A percentile compares a stretch with the other conserved stretches of the same genome.
These are phyloP conservation scores for Nezara viridula DNA, from an alignment of 2,888 invertebrate species.

Conservation along the genomic window DNA sequence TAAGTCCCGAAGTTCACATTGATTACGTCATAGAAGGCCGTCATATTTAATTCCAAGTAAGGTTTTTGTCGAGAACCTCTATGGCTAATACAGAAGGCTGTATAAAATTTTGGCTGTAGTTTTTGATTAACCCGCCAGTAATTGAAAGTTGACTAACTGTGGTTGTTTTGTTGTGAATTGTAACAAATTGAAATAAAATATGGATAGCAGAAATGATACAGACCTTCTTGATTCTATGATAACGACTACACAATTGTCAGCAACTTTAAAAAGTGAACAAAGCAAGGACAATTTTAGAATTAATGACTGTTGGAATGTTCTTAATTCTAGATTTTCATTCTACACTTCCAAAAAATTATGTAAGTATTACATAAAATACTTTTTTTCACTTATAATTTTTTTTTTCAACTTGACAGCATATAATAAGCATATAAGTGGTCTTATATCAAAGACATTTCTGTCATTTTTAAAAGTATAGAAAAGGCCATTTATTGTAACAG, in stretches of 20 bases:
- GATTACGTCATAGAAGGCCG: too few species aligned
- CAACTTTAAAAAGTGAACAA: neutral
- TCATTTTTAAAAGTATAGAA: too few species aligned
- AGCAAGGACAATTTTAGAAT: neutral
- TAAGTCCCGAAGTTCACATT: too few species aligned
- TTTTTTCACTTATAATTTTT: too few species aligned
- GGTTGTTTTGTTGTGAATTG: neutral
- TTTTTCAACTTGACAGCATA: too few species aligned
- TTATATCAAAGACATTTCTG: too few species aligned
- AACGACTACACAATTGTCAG: neutral
- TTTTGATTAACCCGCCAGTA: neutral
- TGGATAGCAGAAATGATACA: neutral
- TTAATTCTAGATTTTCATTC: conserved; percentile 6
- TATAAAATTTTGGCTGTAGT: neutral
- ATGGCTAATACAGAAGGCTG: neutral
- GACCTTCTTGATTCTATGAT: neutral
- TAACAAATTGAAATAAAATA: neutral
- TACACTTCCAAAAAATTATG: conserved; percentile 30
- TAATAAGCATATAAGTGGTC: too few species aligned
- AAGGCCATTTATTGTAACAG: too few species aligned
- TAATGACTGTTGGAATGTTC: conserved; percentile 10
- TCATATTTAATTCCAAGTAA: neutral
- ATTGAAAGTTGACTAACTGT: neutral
- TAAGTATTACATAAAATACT: neutral
- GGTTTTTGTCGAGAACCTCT: neutral